phyloP scores from a whole-genome alignment of 2,797 vertebrate genomes.

The Periparus ater region DNA sequence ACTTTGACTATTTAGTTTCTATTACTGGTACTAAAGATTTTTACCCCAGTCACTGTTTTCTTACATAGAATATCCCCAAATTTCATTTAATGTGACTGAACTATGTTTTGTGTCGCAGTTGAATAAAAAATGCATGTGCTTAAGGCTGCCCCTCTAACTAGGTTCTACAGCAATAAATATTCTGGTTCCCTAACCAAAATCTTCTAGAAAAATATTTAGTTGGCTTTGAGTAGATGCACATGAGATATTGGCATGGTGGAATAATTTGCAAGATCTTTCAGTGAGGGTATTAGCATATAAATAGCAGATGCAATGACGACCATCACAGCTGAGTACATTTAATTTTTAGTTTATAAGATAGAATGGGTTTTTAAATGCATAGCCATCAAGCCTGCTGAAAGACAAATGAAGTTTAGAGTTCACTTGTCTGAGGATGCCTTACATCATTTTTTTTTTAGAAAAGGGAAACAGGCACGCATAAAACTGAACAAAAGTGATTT shows the following conservation, averaged over 20 bases:
- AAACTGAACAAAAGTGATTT: constrained; percentile 78
- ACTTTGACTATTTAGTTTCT: background rate
- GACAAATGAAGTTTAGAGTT: constrained; percentile 97
- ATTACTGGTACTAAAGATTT: background rate
- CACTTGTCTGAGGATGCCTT: constrained; percentile 87
- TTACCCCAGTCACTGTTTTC: background rate
- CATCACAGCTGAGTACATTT: constrained; percentile 99
- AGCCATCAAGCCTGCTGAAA: constrained; percentile 94
- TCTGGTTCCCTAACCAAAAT: constrained; percentile 49
- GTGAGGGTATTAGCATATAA: constrained; percentile 99
- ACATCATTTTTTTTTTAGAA: constrained; percentile 88
- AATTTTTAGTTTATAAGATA: constrained; percentile 99
- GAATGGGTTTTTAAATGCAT: constrained; percentile 98
- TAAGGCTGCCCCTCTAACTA: constrained; percentile 22
- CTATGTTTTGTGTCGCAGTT: background rate
- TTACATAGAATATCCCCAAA: background rate
- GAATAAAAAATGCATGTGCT: constrained; percentile 20
- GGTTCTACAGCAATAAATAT: constrained; percentile 46
- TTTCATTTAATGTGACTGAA: background rate
- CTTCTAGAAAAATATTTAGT: constrained; percentile 70
- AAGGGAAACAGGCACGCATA: constrained; percentile 83
- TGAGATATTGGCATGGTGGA: constrained; percentile 93
- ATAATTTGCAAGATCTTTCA: constrained; percentile 98
- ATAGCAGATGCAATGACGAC: constrained; percentile 95
- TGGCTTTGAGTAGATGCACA: constrained; percentile 82